Evolutionary conservation across 1,140 invertebrate species (phyloP).

Genomic region (fruit fly (Drosophila melanogaster)): DNA sequence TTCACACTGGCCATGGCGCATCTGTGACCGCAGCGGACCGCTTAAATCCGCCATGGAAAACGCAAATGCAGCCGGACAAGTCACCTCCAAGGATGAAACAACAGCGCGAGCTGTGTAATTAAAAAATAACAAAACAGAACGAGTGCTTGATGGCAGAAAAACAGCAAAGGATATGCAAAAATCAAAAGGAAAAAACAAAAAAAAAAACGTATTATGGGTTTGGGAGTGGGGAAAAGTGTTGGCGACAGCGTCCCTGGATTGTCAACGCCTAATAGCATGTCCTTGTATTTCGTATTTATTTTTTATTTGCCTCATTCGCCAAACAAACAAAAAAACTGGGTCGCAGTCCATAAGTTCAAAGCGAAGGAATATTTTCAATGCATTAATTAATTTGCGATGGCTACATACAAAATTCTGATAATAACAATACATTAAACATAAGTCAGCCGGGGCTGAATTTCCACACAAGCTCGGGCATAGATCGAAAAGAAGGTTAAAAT

Average conservation of each 20-base stretch:
- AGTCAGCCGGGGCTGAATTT: slow-evolving; percentile 17
- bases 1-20: slow-evolving; percentile 56
- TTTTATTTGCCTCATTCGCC: slow-evolving; percentile 54
- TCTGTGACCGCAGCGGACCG: slow-evolving; percentile 62
- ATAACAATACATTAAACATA: slow-evolving; percentile 41
- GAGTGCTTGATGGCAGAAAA: slow-evolving; percentile 35
- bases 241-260: slow-evolving; percentile 24
- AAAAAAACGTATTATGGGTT: slow-evolving; percentile 17
- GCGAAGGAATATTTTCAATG: slow-evolving; percentile 51
- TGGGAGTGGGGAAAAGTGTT: slow-evolving; percentile 12
- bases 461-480: slow-evolving; percentile 6
- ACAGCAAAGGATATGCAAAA: slow-evolving; percentile 35
- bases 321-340: slow-evolving; percentile 30
- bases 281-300: slow-evolving; percentile 57
- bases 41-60: slow-evolving; percentile 37
- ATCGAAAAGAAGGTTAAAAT: slow-evolving; percentile 13
- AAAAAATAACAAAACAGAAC: slow-evolving; percentile 67
- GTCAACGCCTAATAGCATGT: slow-evolving; percentile 54
- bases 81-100: slow-evolving; percentile 19
- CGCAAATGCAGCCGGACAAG: slow-evolving; percentile 15
- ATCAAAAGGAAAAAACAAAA: slow-evolving; percentile 26
- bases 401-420: slow-evolving; percentile 55
- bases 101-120: slow-evolving; percentile 47
- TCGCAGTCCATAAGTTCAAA: slow-evolving; percentile 38
- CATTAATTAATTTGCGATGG: slow-evolving; percentile 41